Conservation (phyloP, 2,797 vertebrate genomes). For the Centropyge bicolor region DNA sequence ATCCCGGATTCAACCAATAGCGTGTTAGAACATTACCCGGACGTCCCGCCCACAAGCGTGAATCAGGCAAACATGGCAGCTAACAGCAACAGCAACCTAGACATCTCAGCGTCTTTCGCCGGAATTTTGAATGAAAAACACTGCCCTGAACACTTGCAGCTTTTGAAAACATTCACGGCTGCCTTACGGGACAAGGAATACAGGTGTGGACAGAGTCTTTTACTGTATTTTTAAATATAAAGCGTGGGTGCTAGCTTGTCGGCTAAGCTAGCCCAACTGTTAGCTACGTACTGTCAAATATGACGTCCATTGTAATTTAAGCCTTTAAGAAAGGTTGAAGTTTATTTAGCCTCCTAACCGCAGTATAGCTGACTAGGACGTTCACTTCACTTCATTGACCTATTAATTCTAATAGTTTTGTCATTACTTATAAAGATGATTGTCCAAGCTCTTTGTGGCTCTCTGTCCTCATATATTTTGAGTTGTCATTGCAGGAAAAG, state of each 20-base stretch:
- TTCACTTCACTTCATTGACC: not conserved
- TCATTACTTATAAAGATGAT: not conserved
- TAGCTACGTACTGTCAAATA: not conserved
- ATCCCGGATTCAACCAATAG: constrained; percentile 48
- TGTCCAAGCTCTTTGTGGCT: not conserved
- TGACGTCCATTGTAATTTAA: not conserved
- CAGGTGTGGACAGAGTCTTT: constrained; percentile 65
- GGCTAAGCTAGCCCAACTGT: constrained; percentile 44
- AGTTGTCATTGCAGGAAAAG: not conserved
- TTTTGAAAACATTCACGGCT: constrained; percentile 76
- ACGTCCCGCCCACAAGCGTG: constrained; percentile 48
- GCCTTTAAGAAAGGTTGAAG: not conserved
- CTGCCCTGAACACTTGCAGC: constrained; percentile 64
- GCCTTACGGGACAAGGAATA: constrained; percentile 77
- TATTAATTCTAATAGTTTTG: not conserved
- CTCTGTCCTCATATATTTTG: not conserved
- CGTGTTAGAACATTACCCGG: constrained; percentile 24
- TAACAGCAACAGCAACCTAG: constrained; percentile 36
- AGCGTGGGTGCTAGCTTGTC: constrained; percentile 4
- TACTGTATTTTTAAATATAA: not conserved
- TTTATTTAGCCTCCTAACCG: not conserved
- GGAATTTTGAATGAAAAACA: constrained; percentile 70
- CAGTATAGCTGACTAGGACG: not conserved
- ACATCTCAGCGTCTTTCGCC: constrained; percentile 61
- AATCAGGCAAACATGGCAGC: constrained; percentile 76